Conservation (phyloP, 2,797 vertebrate genomes). For the Hybognathus amarus region DNA sequence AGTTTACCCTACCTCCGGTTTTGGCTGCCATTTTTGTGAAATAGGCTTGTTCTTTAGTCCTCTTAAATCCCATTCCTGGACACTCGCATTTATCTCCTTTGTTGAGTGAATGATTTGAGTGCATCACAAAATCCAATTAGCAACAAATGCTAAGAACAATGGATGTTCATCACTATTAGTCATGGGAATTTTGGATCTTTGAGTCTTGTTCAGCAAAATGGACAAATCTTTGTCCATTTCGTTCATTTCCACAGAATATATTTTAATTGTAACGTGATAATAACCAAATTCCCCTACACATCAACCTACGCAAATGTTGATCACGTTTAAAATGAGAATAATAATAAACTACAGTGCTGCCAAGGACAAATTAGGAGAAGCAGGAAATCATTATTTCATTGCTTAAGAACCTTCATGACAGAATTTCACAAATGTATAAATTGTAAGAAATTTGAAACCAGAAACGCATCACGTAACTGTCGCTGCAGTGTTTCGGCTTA, state of each 20-base stretch:
- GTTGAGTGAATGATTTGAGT: neutral
- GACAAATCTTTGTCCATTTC: neutral
- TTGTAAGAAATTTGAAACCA: neutral
- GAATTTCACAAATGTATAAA: neutral
- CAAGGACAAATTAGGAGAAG: no score
- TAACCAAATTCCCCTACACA: no score
- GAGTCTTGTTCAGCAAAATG: neutral
- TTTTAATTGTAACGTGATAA: neutral
- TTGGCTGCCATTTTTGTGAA: no score
- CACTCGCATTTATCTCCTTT: neutral
- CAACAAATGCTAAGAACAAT: neutral
- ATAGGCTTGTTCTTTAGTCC: neutral
- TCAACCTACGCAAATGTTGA: no score
- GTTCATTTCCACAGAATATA: neutral
- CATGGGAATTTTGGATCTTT: neutral
- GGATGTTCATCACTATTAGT: neutral
- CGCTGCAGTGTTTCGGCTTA: no score
- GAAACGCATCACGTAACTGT: no score
- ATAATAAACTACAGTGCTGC: no score
- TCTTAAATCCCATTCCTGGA: neutral
- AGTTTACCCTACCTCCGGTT: no score
- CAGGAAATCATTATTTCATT: no score
- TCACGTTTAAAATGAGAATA: no score
- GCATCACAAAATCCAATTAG: neutral
- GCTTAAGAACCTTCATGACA: neutral